A percentile compares a stretch with the other conserved stretches of the same genome.
Evolutionary conservation across 2,797 vertebrate species (phyloP).

Genomic region (Meriones psammophilus): DNA sequence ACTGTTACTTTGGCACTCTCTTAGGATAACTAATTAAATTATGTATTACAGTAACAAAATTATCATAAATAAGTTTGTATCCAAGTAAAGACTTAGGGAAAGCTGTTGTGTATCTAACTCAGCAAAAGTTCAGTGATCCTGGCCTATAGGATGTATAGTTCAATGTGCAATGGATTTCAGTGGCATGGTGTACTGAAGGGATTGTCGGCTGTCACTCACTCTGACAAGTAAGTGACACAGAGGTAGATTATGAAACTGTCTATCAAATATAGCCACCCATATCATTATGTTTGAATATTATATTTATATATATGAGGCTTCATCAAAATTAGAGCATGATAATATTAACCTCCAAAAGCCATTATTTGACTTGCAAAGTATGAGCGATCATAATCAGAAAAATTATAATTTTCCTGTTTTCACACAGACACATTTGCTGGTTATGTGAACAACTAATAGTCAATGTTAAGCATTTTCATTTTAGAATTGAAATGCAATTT

Average conservation of each 20-base stretch:
- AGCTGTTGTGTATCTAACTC: background rate
- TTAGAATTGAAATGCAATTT: background rate
- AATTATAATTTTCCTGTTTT: background rate
- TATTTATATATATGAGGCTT: background rate
- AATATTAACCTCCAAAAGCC: background rate
- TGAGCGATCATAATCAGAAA: background rate
- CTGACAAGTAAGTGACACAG: background rate
- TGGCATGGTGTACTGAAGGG: background rate
- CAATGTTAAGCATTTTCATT: background rate
- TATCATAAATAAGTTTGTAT: background rate
- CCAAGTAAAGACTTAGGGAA: background rate
- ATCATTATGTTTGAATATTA: background rate
- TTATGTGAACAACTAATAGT: background rate
- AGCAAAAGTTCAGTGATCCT: background rate
- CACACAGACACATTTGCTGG: background rate
- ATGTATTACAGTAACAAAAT: background rate
- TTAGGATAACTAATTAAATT: background rate
- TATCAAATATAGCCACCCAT: background rate
- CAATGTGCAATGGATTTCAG: background rate
- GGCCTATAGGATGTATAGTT: background rate
- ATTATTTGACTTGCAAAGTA: background rate
- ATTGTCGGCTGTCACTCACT: background rate
- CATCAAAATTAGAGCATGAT: background rate
- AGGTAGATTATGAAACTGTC: background rate
- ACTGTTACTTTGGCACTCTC: conserved; percentile 1